Conservation (phyloP, 2,797 vertebrate genomes). For the Paratrypauchen microcephalus region DNA sequence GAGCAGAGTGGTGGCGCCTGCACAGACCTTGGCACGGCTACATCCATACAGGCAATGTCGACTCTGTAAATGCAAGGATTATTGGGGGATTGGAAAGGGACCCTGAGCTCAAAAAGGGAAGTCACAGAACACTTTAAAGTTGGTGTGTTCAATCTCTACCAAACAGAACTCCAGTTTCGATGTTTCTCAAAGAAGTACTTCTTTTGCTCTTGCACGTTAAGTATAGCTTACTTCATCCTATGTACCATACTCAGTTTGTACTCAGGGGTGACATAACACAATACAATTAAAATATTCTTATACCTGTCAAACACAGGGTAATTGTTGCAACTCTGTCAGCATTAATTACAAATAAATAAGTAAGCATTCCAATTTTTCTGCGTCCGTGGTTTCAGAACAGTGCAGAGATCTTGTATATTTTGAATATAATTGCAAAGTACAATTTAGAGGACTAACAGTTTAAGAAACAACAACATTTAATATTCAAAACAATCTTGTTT, state of each 20-base stretch:
- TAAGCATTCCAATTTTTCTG: background rate
- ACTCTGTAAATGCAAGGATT: slow-evolving; percentile 23
- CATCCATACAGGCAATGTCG: slow-evolving; percentile 11
- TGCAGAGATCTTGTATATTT: too few relatives aligned
- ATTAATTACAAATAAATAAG: background rate
- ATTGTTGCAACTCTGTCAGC: background rate
- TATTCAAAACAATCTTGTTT: too few relatives aligned
- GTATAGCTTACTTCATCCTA: background rate
- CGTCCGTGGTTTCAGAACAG: background rate
- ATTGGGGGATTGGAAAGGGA: slow-evolving; percentile 28
- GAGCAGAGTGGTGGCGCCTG: slow-evolving; percentile 42
- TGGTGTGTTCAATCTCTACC: slow-evolving; percentile 7
- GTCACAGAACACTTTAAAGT: slow-evolving; percentile 35
- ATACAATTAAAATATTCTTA: background rate
- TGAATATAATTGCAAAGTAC: too few relatives aligned
- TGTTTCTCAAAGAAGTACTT: slow-evolving; percentile 2
- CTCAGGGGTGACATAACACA: background rate
- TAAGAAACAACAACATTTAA: too few relatives aligned
- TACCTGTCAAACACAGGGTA: background rate
- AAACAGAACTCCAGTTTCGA: background rate
- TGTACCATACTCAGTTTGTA: background rate
- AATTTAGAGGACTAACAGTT: too few relatives aligned
- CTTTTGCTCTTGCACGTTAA: background rate
- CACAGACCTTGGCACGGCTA: slow-evolving; percentile 38
- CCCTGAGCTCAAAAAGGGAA: slow-evolving; percentile 26